Evolutionary conservation across 2,888 invertebrate genomes (phyloP).

Genomic region (Scaptomyza flava): DNA sequence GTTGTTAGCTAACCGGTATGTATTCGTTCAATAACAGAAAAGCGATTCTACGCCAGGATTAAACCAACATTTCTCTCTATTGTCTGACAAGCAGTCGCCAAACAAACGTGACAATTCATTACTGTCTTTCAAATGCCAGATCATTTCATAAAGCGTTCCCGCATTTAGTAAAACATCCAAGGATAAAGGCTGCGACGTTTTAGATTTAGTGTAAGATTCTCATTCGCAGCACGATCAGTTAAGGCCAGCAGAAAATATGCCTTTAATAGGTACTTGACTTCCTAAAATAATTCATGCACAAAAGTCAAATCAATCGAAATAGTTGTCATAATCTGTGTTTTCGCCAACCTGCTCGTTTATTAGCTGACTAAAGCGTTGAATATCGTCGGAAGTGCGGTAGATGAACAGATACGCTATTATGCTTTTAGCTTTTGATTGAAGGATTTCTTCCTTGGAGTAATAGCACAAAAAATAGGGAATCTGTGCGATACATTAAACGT

Average conservation of each 20-base stretch:
- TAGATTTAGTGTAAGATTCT: constrained; percentile 14
- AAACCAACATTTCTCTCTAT: constrained; percentile 54
- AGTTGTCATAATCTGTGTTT: neutral
- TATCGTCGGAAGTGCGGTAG: constrained; percentile 62
- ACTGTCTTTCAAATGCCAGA: constrained; percentile 65
- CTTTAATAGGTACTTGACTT: constrained; percentile 52
- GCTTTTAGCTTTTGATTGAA: constrained; percentile 43
- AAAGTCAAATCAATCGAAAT: neutral
- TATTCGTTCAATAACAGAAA: constrained; percentile 45
- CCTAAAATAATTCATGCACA: constrained; percentile 18
- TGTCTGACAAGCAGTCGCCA: constrained; percentile 53
- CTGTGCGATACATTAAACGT: constrained; percentile 40
- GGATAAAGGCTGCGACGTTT: neutral
- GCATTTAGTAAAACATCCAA: constrained; percentile 37
- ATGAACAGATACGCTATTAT: constrained; percentile 68
- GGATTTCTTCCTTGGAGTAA: constrained; percentile 58
- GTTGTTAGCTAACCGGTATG: constrained; percentile 13
- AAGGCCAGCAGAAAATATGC: constrained; percentile 53
- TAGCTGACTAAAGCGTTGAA: constrained; percentile 43
- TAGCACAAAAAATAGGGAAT: constrained; percentile 77
- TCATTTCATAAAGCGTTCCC: constrained; percentile 51
- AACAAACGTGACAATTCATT: constrained; percentile 55
- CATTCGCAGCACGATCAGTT: constrained; percentile 35
- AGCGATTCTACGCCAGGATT: constrained; percentile 59
- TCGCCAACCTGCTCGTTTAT: constrained; percentile 47